Conservation (phyloP, 2,888 invertebrate species). For the Morinoia aosen region DNA sequence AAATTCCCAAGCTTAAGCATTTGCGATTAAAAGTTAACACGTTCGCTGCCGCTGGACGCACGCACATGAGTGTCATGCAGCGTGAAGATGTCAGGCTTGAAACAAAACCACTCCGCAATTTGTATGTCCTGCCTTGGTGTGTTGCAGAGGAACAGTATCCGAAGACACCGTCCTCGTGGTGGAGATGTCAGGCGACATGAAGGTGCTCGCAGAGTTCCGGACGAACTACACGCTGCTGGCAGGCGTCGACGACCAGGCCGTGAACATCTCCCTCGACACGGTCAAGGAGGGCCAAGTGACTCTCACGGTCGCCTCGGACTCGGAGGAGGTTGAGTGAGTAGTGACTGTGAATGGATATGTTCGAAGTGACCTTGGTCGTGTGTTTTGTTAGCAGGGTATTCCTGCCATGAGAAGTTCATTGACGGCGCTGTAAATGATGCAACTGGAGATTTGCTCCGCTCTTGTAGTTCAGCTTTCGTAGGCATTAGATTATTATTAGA, state of each 20-base stretch:
- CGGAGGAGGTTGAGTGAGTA: conserved; percentile 42
- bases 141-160: conserved; percentile 41
- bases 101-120: no score
- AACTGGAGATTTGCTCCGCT: not conserved
- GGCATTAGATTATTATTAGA: no score
- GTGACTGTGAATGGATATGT: not conserved
- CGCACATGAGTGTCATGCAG: no score
- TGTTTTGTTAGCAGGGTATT: no score
- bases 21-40: no score
- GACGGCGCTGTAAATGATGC: not conserved
- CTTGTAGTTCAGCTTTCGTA: not conserved
- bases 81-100: no score
- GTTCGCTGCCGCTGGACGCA: no score
- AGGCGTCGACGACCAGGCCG: not conserved
- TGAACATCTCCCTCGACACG: not conserved
- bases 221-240: conserved; percentile 8
- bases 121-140: no score
- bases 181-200: not conserved
- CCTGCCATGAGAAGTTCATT: not conserved
- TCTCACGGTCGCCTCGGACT: not conserved
- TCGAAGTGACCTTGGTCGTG: not conserved
- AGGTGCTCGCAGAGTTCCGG: not conserved
- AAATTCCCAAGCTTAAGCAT: no score
- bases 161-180: not conserved
- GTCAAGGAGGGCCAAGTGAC: conserved; percentile 39